Conservation (phyloP, 2,888 invertebrate species). For the Keiferia lycopersicella region DNA sequence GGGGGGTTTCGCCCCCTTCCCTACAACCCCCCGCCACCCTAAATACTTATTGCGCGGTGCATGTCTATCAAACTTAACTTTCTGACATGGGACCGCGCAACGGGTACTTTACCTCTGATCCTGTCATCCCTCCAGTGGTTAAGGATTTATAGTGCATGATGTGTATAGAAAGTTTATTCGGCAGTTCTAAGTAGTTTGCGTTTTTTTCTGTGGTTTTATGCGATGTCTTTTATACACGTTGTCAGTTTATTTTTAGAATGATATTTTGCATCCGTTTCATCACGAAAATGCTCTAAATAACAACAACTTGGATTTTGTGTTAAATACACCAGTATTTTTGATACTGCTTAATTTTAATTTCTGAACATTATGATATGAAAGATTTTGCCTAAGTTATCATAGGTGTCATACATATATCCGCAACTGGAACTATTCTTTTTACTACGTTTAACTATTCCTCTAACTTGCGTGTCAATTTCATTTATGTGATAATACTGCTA, state of each 20-base stretch:
- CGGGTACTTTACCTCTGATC: slow-evolving; percentile 15
- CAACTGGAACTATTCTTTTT: too few species aligned
- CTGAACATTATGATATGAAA: too few species aligned
- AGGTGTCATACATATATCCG: too few species aligned
- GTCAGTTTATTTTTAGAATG: background rate
- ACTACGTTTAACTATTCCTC: too few species aligned
- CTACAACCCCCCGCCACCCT: slow-evolving; percentile 35
- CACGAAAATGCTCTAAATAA: too few species aligned
- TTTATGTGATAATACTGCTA: too few species aligned
- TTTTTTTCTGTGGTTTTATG: slow-evolving; percentile 10
- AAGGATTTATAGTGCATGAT: slow-evolving; percentile 18
- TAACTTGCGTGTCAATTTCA: too few species aligned
- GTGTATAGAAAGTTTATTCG: slow-evolving; percentile 18
- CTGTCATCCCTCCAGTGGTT: slow-evolving; percentile 9
- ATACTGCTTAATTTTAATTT: too few species aligned
- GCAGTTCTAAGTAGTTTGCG: slow-evolving; percentile 3
- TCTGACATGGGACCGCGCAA: slow-evolving; percentile 35
- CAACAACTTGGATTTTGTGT: too few species aligned
- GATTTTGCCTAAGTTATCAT: too few species aligned
- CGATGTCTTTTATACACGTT: slow-evolving; percentile 5
- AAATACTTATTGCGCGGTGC: slow-evolving; percentile 61
- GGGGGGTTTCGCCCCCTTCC: too few species aligned
- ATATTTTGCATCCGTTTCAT: background rate
- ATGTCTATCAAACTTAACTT: slow-evolving; percentile 39
- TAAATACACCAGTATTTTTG: too few species aligned